Conservation (phyloP, 2,797 vertebrate species). For the Cyclura pinguis region DNA sequence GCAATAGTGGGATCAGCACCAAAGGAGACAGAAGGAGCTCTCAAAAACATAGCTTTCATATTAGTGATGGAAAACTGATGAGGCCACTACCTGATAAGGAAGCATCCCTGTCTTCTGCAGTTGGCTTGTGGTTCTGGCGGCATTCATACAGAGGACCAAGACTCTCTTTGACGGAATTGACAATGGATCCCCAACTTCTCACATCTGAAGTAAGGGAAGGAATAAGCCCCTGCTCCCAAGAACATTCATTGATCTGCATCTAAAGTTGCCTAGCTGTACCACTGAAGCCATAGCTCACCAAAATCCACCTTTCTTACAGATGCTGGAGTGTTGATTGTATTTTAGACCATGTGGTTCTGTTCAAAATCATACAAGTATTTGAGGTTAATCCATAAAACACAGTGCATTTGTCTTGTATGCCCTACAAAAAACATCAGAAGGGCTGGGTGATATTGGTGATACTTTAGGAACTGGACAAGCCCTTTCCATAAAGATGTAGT, state of each 20-base stretch:
- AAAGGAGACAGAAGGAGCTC: not conserved
- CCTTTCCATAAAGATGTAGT: conserved; percentile 54
- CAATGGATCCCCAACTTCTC: too few species aligned
- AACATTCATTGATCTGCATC: not conserved
- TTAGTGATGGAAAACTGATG: not conserved
- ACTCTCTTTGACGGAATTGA: not conserved
- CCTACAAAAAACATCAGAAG: not conserved
- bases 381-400: rapidly evolving
- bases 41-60: not conserved
- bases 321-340: not conserved
- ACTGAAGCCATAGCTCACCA: too few species aligned
- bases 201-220: not conserved
- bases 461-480: not conserved
- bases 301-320: not conserved
- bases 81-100: not conserved
- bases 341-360: not conserved
- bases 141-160: not conserved
- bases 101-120: not conserved
- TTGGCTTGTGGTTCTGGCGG: not conserved
- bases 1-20: not conserved
- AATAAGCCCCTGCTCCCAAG: not conserved
- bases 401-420: not conserved
- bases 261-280: not conserved
- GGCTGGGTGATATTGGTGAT: not conserved
- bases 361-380: rapidly evolving